phyloP scores from a whole-genome alignment of 2,113 vertebrate species.

The Lanius collurio region DNA sequence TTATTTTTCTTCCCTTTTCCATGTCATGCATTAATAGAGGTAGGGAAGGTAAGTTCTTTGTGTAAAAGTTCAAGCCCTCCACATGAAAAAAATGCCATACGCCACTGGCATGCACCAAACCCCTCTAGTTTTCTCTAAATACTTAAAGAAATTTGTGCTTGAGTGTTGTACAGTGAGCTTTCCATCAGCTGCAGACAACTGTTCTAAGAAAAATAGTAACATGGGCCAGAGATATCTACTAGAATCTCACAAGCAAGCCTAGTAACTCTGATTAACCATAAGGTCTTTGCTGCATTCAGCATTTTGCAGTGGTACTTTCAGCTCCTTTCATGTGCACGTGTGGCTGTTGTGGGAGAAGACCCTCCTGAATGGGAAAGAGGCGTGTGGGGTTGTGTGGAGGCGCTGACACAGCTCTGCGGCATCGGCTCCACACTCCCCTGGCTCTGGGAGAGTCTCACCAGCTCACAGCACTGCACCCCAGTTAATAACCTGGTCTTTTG shows the following conservation, averaged over 20 bases:
- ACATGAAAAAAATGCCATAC: background rate
- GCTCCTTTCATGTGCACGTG: background rate
- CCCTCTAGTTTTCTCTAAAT: background rate
- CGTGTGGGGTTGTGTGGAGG: rapidly evolving
- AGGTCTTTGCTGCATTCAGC: rapidly evolving
- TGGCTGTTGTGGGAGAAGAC: background rate
- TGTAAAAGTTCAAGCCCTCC: background rate
- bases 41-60: background rate
- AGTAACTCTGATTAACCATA: background rate
- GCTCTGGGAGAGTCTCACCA: background rate
- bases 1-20: slow-evolving; percentile 14
- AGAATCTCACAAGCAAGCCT: background rate
- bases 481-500: background rate
- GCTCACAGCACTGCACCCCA: background rate
- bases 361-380: background rate
- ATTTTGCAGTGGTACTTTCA: background rate
- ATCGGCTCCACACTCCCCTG: rapidly evolving
- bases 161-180: background rate
- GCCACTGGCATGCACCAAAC: background rate
- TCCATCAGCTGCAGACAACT: background rate
- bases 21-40: background rate
- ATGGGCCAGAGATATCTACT: background rate
- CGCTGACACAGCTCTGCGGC: rapidly evolving
- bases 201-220: background rate
- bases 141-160: background rate